A percentile compares a stretch with the other conserved stretches of the same genome.
Evolutionary conservation across 1,140 invertebrate genomes (phyloP).

Genomic region (Eumaeus atala): DNA sequence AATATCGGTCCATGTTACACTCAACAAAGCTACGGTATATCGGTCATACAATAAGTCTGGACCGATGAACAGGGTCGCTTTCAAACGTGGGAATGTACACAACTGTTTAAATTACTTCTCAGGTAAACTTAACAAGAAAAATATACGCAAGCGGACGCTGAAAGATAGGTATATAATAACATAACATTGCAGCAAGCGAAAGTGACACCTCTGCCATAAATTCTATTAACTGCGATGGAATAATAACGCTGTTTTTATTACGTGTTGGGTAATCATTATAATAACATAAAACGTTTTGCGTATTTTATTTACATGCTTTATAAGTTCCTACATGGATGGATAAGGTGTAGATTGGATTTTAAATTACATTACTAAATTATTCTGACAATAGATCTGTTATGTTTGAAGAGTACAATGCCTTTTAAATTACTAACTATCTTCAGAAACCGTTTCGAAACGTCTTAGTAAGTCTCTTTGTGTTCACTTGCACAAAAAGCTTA

Average conservation of each 20-base stretch:
- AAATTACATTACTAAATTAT: too few species aligned
- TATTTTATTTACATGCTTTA: too few species aligned
- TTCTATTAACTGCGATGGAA: constrained; percentile 10
- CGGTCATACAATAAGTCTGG: constrained; percentile 27
- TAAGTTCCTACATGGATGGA: too few species aligned
- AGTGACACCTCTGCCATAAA: background rate
- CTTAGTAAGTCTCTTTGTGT: background rate
- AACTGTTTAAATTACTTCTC: constrained; percentile 52
- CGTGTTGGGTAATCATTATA: background rate
- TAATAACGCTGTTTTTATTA: constrained; percentile 1
- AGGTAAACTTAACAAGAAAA: constrained; percentile 38
- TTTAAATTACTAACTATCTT: too few species aligned
- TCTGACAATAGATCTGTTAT: too few species aligned
- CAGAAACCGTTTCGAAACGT: too few species aligned
- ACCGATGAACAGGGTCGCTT: constrained; percentile 28
- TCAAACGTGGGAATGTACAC: constrained; percentile 47
- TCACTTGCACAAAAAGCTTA: background rate
- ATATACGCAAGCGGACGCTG: constrained; percentile 32
- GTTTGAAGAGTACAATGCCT: too few species aligned
- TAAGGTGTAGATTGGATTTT: too few species aligned
- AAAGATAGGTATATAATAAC: constrained; percentile 39
- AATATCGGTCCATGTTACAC: constrained; percentile 19
- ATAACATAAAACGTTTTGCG: background rate
- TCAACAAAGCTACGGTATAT: constrained; percentile 29
- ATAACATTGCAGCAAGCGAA: constrained; percentile 7